phyloP scores from a whole-genome alignment of 53 echinoderm and acorn worm genomes.

The Glandiceps talaboti region DNA sequence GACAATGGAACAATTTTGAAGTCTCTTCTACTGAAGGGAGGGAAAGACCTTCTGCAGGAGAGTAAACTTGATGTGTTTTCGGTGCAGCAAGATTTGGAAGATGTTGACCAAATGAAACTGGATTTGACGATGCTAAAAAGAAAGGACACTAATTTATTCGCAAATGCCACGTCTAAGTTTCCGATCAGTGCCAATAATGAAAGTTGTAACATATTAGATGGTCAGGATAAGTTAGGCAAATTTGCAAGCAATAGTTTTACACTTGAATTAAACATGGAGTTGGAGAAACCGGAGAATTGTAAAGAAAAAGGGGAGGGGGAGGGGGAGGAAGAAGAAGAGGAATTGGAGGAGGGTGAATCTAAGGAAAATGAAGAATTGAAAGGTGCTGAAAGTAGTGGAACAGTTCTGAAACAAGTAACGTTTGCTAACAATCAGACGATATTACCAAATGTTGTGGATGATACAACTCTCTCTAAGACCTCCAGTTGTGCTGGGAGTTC shows the following conservation, averaged over 20 bases:
- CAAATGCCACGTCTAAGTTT: background rate
- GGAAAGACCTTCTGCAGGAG: background rate
- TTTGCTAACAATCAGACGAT: background rate
- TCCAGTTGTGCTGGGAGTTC: background rate
- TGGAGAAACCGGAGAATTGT: background rate
- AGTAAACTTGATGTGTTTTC: background rate
- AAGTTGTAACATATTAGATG: background rate
- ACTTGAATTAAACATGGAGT: background rate
- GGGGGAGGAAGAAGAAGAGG: background rate
- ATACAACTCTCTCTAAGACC: background rate
- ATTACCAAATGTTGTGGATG: background rate
- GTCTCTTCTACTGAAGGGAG: background rate
- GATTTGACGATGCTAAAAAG: background rate
- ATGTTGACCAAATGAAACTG: background rate
- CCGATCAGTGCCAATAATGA: background rate
- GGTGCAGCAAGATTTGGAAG: background rate
- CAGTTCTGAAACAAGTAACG: background rate
- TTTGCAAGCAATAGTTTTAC: background rate
- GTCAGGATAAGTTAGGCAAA: background rate
- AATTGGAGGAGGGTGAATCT: background rate
- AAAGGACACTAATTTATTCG: background rate
- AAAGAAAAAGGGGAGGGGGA: background rate
- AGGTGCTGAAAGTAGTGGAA: background rate
- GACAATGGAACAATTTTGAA: constrained; percentile 2
- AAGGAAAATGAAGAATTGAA: constrained; percentile 5